A percentile compares a stretch with the other conserved stretches of the same genome.
These are phyloP conservation scores for Charaxes varanes DNA, from an alignment of 1,140 invertebrate genomes.

Conservation along the genomic window DNA sequence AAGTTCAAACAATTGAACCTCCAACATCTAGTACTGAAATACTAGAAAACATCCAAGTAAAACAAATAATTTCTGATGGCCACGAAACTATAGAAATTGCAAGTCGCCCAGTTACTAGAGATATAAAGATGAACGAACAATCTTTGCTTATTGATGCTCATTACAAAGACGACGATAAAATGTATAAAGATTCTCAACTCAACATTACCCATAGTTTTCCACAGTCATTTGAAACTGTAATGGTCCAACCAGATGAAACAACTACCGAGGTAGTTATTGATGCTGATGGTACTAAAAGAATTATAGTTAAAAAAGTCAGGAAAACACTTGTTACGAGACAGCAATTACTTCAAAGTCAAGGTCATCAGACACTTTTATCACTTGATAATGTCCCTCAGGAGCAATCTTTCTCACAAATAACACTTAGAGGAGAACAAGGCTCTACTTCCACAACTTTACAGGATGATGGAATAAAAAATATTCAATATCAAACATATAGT, in stretches of 20 bases:
- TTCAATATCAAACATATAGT: constrained; percentile 77
- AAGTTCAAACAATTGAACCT: constrained; percentile 77
- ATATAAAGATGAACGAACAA: constrained; percentile 70
- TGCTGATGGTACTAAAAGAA: constrained; percentile 86
- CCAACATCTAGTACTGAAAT: constrained; percentile 41
- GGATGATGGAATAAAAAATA: constrained; percentile 77
- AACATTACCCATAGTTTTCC: constrained; percentile 80
- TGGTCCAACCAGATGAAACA: constrained; percentile 85
- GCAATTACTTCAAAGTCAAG: constrained; percentile 70
- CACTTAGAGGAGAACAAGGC: constrained; percentile 77
- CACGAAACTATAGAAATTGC: constrained; percentile 87
- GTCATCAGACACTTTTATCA: constrained; percentile 43
- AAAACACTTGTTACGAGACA: constrained; percentile 74
- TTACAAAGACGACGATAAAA: constrained; percentile 75
- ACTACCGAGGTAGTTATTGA: constrained; percentile 86
- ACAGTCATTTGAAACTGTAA: constrained; percentile 85
- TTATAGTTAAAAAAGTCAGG: constrained; percentile 82
- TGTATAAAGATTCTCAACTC: constrained; percentile 75
- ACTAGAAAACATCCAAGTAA: constrained; percentile 82
- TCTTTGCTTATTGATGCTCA: constrained; percentile 83
- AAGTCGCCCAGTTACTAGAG: constrained; percentile 75
- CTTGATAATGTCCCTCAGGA: constrained; percentile 68
- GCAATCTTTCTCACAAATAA: constrained; percentile 80
- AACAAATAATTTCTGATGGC: constrained; percentile 79
- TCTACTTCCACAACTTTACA: constrained; percentile 76